These are phyloP conservation scores for Ciconia maguari DNA, from an alignment of 2,113 vertebrate genomes.

Conservation along the genomic window DNA sequence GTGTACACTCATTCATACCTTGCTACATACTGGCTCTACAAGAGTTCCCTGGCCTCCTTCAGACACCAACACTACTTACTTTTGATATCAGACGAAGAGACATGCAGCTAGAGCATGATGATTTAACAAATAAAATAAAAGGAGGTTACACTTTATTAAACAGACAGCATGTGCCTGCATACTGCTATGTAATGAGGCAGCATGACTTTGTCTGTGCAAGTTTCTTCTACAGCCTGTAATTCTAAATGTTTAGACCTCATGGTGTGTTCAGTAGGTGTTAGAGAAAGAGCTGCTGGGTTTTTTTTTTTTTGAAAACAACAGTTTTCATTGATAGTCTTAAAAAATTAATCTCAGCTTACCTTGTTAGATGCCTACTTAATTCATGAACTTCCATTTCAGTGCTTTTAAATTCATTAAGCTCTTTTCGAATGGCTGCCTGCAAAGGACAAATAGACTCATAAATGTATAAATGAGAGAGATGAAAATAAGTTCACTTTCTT, in stretches of 20 bases:
- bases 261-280: neutral
- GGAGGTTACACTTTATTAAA: neutral
- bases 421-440: constrained; percentile 97
- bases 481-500: neutral
- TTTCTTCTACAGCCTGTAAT: neutral
- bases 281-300: neutral
- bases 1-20: rapidly evolving
- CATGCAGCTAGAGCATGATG: neutral
- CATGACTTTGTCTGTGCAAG: rapidly evolving
- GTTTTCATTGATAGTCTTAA: neutral
- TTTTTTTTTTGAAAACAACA: neutral
- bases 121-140: neutral
- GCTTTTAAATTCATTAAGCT: constrained; percentile 99
- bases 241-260: neutral
- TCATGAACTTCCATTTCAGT: constrained; percentile 99
- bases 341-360: constrained; percentile 73
- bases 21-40: rapidly evolving
- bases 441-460: constrained; percentile 40
- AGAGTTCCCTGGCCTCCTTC: neutral
- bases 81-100: neutral
- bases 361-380: constrained; percentile 96
- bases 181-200: neutral
- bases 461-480: neutral
- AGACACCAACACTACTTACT: neutral
- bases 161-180: rapidly evolving